Conservation (phyloP, 64 coral and sea anemone genomes). For the Orbicella faveolata region DNA sequence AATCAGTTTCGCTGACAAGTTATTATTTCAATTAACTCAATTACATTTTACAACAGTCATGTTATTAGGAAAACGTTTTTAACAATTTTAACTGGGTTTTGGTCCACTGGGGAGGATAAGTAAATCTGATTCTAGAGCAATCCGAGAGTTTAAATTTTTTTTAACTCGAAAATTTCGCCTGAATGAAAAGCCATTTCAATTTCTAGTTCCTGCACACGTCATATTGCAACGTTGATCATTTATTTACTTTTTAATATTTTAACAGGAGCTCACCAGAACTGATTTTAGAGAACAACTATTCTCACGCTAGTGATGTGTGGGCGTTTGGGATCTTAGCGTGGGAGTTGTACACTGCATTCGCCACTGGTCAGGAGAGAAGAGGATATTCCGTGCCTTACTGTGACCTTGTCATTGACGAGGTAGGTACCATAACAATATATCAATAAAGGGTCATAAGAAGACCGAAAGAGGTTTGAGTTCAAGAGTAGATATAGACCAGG, state of each 20-base stretch:
- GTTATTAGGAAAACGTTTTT: too few species aligned
- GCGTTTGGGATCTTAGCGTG: slow-evolving; percentile 64
- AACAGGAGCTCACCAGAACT: slow-evolving; percentile 70
- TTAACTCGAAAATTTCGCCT: background rate
- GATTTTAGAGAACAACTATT: slow-evolving; percentile 53
- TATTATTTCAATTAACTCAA: too few species aligned
- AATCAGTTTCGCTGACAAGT: too few species aligned
- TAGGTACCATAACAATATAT: background rate
- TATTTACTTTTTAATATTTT: background rate
- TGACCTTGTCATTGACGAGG: background rate
- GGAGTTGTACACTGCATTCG: slow-evolving; percentile 52
- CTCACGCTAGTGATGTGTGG: slow-evolving; percentile 66
- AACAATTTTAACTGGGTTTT: too few species aligned
- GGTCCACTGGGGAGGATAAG: too few species aligned
- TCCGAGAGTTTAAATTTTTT: background rate
- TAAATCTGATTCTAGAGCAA: too few species aligned
- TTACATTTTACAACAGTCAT: too few species aligned
- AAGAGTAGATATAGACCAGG: too few species aligned
- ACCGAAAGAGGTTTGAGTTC: too few species aligned
- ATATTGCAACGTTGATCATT: background rate
- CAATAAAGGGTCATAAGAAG: background rate
- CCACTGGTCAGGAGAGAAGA: background rate
- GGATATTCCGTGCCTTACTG: background rate
- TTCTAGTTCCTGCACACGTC: background rate
- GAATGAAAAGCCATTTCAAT: background rate